These are phyloP conservation scores for Catharus fuscescens DNA, from an alignment of 2,113 vertebrate species.

Conservation along the genomic window DNA sequence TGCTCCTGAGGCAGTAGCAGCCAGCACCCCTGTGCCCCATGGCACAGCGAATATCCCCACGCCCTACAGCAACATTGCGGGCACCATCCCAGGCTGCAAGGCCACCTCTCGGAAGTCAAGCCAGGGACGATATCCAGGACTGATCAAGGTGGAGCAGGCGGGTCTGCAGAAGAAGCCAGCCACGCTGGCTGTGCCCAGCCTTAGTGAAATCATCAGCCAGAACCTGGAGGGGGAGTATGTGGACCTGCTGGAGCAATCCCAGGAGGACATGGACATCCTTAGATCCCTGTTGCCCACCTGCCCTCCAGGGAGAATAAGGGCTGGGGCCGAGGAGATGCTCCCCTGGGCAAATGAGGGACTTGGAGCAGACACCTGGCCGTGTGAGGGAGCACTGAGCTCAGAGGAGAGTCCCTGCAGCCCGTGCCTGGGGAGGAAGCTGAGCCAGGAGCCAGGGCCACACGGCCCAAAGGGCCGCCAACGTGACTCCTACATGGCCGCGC, in stretches of 20 bases:
- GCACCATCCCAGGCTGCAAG: conserved; percentile 71
- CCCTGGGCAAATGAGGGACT: background rate
- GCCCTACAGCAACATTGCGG: fast-evolving
- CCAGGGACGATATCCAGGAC: conserved; percentile 68
- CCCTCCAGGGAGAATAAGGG: fast-evolving
- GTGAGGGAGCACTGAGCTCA: conserved; percentile 37
- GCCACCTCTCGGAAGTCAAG: conserved; percentile 59
- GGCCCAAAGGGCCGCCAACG: conserved; percentile 75
- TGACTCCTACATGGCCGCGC: conserved; percentile 77
- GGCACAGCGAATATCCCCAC: background rate
- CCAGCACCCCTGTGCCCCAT: background rate
- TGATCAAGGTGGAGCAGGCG: conserved; percentile 76
- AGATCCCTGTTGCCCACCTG: background rate
- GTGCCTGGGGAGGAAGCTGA: conserved; percentile 72
- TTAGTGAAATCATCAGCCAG: conserved; percentile 70
- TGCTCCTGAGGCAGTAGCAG: background rate
- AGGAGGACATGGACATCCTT: conserved; percentile 31
- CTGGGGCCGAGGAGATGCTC: background rate
- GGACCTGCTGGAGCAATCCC: conserved; percentile 83
- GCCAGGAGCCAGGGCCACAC: conserved; percentile 35
- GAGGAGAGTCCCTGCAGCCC: conserved; percentile 79
- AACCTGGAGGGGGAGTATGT: conserved; percentile 86
- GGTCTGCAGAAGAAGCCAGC: background rate
- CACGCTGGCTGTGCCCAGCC: conserved; percentile 71
- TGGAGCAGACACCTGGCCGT: background rate